These are phyloP conservation scores for Reticulitermes lucifugus DNA, from an alignment of 2,888 invertebrate genomes.

Conservation along the genomic window DNA sequence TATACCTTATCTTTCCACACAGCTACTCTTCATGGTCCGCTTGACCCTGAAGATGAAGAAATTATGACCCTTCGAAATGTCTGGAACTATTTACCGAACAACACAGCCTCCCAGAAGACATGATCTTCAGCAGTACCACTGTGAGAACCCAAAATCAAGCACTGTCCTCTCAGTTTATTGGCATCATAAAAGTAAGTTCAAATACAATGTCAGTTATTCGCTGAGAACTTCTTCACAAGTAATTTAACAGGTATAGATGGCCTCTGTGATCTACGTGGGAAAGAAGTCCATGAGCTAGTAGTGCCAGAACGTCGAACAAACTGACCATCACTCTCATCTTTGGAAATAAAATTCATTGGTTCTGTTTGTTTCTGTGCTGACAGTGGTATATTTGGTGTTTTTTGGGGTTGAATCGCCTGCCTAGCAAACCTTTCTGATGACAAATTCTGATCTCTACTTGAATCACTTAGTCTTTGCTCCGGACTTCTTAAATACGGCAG, in stretches of 20 bases:
- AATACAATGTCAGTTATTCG: constrained; percentile 14
- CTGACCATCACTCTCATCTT: neutral
- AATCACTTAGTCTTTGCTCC: neutral
- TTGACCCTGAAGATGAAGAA: no score
- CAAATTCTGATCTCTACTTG: neutral
- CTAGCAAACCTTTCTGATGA: neutral
- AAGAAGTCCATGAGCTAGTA: neutral
- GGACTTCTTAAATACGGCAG: neutral
- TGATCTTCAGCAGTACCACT: no score
- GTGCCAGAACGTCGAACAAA: constrained; percentile 11
- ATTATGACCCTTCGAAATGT: no score
- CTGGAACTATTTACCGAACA: no score
- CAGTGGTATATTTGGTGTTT: neutral
- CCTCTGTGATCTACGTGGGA: constrained; percentile 35
- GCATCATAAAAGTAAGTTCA: neutral
- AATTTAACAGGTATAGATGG: constrained; percentile 38
- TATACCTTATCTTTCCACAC: no score
- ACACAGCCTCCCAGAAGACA: no score
- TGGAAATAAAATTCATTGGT: neutral
- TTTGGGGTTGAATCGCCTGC: neutral
- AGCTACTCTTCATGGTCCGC: no score
- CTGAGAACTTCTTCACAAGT: constrained; percentile 43
- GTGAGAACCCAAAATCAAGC: no score
- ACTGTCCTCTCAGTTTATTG: no score
- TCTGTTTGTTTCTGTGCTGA: neutral